Evolutionary conservation across 2,113 vertebrate species (phyloP), one percentile per base, ranked within the genome.

Genomic region (Pyrgilauda ruficollis): DNA sequence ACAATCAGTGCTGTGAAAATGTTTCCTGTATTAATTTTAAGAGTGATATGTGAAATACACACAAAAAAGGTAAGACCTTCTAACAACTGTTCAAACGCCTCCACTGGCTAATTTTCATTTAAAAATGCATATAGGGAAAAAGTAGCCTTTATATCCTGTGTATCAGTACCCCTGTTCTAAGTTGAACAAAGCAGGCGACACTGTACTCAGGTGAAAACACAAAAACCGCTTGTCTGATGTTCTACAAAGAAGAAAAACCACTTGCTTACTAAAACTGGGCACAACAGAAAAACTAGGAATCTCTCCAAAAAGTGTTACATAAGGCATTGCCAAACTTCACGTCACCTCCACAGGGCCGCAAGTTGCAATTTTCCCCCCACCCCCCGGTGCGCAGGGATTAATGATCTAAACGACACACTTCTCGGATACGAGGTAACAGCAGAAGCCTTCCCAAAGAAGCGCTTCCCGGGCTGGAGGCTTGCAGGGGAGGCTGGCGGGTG

Each of bases 261-360:
- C 44, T 56, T 37, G 30, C 44, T 77, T 67, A 56, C 19, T 69
- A 67, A 80, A 55, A 83, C 82, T 7, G 28, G 31, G 43, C 63
- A 84, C 56, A 64, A 55, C 19, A 5, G 35, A 88, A 78, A 39
- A 68, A 76, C 52, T 17, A 81, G 55, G 64, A 91, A 70, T 68
- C 76, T 89, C 85, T 96, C 96, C 87, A 44, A 44, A 69, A 95
- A 80, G 69, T 63, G 94, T 98, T 98, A 97, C 44, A 52, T 97
- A 97, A 97, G 95, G 73, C 85, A 91, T 47, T 85, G 82, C 63
- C 95, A 97, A 97, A 98, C 97, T 98, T 98, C 90, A 75, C 61
- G 58, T 96, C 97, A 96, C 95, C 97, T 95, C 97, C 96, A 94
- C 59, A 30, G 76, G 95, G 94, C 95, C 68, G 39, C 96, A 96